Evolutionary conservation across 2,888 invertebrate species (phyloP).

Genomic region (Dione juno): DNA sequence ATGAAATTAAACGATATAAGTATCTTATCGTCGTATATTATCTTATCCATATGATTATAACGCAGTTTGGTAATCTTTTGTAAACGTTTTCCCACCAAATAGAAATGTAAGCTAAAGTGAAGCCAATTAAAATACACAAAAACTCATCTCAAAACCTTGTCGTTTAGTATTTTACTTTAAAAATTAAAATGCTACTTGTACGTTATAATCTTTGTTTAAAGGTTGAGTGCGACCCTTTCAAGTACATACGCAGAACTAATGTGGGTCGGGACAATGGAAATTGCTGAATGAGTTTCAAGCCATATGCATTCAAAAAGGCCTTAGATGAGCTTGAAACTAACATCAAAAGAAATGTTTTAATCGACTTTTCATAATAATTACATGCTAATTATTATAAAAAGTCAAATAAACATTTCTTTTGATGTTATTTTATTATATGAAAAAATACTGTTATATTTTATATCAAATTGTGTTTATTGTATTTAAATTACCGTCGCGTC

Average conservation of each 20-base stretch:
- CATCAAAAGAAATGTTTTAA: slow-evolving; percentile 18
- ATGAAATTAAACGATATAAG: no score
- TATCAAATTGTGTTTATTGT: neutral
- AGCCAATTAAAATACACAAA: slow-evolving; percentile 9
- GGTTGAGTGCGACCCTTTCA: slow-evolving; percentile 25
- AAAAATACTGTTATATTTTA: neutral
- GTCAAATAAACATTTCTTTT: no score
- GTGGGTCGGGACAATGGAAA: slow-evolving; percentile 39
- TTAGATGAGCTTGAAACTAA: slow-evolving; percentile 26
- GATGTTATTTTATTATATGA: no score
- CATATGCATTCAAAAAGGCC: slow-evolving; percentile 47
- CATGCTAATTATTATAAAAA: no score
- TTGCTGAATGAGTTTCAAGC: slow-evolving; percentile 46
- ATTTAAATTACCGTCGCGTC: neutral
- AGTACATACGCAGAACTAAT: slow-evolving; percentile 30
- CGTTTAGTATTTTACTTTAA: slow-evolving; percentile 12
- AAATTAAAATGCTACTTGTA: slow-evolving; percentile 23
- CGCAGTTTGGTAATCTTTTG: neutral
- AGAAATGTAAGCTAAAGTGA: neutral
- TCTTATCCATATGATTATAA: neutral
- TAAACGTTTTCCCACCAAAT: neutral
- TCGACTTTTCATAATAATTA: slow-evolving; percentile 1
- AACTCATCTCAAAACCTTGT: neutral
- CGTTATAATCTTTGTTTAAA: slow-evolving; percentile 15
- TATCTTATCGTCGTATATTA: no score